Conservation (phyloP, 1,140 invertebrate genomes). For the Drosophila subpulchrella region DNA sequence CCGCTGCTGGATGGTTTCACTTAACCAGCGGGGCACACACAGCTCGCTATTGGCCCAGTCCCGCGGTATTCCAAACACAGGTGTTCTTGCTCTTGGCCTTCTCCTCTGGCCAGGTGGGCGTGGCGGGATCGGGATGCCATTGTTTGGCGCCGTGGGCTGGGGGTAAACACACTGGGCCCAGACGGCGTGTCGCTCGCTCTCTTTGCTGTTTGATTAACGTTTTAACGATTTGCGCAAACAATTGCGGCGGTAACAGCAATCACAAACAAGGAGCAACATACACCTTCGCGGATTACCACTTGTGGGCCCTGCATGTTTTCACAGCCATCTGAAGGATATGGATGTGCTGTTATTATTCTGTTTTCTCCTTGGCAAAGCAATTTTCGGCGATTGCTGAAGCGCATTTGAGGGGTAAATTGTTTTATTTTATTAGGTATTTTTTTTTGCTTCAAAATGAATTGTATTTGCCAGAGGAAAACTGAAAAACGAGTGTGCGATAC, state of each 20-base stretch:
- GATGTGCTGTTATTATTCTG: conserved; percentile 26
- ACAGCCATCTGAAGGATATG: conserved; percentile 29
- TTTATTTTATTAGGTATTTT: conserved; percentile 27
- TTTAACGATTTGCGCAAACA: conserved; percentile 81
- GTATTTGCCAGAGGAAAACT: conserved; percentile 37
- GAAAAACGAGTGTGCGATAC: background rate
- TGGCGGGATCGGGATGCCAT: conserved; percentile 33
- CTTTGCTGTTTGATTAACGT: conserved; percentile 79
- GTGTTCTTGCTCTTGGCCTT: background rate
- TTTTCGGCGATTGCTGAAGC: conserved; percentile 33
- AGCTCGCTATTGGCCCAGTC: conserved; percentile 16
- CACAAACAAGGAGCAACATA: conserved; percentile 46
- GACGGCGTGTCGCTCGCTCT: conserved; percentile 67
- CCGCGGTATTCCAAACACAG: background rate
- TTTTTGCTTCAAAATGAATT: conserved; percentile 25
- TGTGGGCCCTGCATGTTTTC: conserved; percentile 38
- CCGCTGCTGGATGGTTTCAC: conserved; percentile 52
- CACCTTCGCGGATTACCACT: conserved; percentile 46
- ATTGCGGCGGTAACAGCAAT: conserved; percentile 64
- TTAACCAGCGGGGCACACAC: conserved; percentile 58
- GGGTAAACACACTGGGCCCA: conserved; percentile 37
- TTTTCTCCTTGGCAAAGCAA: conserved; percentile 28
- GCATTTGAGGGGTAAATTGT: conserved; percentile 17
- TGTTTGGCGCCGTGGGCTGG: conserved; percentile 44
- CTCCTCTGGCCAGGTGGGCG: conserved; percentile 7